Conservation (phyloP, 2,888 invertebrate species). For the Agonum fuliginosum region DNA sequence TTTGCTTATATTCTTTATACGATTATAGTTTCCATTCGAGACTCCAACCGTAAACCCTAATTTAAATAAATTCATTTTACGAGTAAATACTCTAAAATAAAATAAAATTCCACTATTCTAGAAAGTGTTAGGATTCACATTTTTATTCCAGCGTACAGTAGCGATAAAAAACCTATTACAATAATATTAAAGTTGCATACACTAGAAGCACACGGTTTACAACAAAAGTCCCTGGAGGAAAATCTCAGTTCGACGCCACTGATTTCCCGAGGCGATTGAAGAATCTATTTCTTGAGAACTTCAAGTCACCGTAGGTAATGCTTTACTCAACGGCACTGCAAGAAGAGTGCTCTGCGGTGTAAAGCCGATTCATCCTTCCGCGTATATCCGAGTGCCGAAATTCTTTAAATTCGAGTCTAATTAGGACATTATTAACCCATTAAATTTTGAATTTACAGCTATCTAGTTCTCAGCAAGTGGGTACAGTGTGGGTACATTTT, state of each 20-base stretch:
- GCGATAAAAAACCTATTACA: conserved; percentile 41
- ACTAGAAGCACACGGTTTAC: conserved; percentile 2
- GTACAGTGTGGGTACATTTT: too few species aligned
- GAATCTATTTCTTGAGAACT: conserved; percentile 53
- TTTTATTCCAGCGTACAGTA: neutral
- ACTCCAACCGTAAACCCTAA: neutral
- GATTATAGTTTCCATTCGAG: neutral
- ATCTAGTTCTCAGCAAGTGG: too few species aligned
- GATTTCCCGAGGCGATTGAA: conserved; percentile 53
- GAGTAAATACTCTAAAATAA: conserved; percentile 3
- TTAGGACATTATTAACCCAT: too few species aligned
- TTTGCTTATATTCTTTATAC: neutral
- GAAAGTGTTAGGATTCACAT: conserved; percentile 23
- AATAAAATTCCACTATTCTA: conserved; percentile 17
- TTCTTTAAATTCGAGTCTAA: too few species aligned
- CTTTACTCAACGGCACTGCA: conserved; percentile 24
- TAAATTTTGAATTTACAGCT: too few species aligned
- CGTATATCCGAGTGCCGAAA: too few species aligned
- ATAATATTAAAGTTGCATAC: conserved; percentile 39
- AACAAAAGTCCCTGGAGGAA: conserved; percentile 22
- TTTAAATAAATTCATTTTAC: conserved; percentile 34
- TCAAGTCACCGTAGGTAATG: conserved; percentile 54
- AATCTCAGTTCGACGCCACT: conserved; percentile 45
- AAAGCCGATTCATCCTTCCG: too few species aligned
- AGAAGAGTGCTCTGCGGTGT: too few species aligned